Base-by-base conservation (phyloP, 2,797 vertebrate species). In the Spinibarbus caldwelli region DNA sequence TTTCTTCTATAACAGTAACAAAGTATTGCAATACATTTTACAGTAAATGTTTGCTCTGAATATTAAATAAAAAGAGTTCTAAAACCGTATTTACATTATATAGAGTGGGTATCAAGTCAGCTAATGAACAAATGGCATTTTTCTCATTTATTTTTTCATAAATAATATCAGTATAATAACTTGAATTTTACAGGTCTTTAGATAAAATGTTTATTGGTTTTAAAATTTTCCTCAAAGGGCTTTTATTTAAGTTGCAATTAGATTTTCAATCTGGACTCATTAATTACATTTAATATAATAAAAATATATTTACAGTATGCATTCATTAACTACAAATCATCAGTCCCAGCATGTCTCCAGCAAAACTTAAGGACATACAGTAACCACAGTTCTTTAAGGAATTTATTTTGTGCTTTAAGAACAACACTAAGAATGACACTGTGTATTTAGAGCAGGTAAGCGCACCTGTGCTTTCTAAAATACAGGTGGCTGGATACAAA, bases 371-470 rank as follows among this genome's bases (percentile, higher is more conserved):
- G 57, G 11, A 76, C 41, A 41, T 23, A 82, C 36, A 71, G 36
- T 29, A n/a, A 68, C 3, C 17, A 23, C 11, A 15, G 29, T 66
- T 83, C 54, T 62, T 47, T 29, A 29, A 43, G 73, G 36, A 68
- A 31, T 84, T 23, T 77, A 12, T 52, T 84, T 68, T 57, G 38
- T 43, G 14, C 43, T 57, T 64, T 41, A 11, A 38, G 82, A 75
- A 23, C n/a, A n/a, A n/a, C 38, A 5, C 82, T 21, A 38, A 83
- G 29, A 52, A 84, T 83, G 76, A 38, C 73, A 12, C 2, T 84
- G n/a, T 70, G 62, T 45, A 78, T 84, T 78, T 43, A 70, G 75
- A 78, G 26, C 75, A 70, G 62, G 17, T 14, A 68, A 84, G 29
- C 14, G 15, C 83, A 82, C 67, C 80, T 72, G 75, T 70, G 75